A percentile compares a stretch with the other conserved stretches of the same genome.
These are phyloP conservation scores for Coregonus clupeaformis DNA, from an alignment of 2,113 vertebrate genomes.

Conservation along the genomic window DNA sequence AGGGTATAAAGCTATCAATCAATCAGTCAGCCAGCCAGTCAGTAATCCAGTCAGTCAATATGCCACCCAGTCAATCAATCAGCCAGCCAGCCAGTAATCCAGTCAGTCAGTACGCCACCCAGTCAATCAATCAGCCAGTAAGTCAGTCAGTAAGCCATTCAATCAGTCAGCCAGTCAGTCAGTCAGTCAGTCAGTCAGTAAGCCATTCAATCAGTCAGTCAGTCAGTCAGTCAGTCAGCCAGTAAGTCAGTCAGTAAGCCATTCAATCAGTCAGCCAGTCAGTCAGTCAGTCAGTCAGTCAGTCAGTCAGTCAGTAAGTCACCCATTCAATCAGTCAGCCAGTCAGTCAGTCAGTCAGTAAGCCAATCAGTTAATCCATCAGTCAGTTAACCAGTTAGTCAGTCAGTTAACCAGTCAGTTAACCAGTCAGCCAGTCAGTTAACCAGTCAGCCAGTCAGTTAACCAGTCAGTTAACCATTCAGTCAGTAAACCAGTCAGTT, in stretches of 20 bases:
- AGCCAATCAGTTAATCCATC: background rate
- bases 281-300: constrained; percentile 12
- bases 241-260: fast-evolving
- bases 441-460: background rate
- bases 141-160: fast-evolving
- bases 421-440: background rate
- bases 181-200: no score
- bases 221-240: fast-evolving
- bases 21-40: no score
- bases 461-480: background rate
- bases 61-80: no score
- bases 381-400: background rate
- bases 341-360: background rate
- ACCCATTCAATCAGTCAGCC: constrained; percentile 69
- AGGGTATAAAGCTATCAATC: no score
- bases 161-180: fast-evolving
- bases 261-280: background rate
- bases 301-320: background rate
- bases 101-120: no score
- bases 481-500: background rate
- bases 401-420: background rate
- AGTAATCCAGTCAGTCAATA: no score
- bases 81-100: no score
- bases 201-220: fast-evolving
- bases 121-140: no score